These are phyloP conservation scores for Penaeus japonicus DNA, from an alignment of 1,140 invertebrate genomes.

Conservation along the genomic window DNA sequence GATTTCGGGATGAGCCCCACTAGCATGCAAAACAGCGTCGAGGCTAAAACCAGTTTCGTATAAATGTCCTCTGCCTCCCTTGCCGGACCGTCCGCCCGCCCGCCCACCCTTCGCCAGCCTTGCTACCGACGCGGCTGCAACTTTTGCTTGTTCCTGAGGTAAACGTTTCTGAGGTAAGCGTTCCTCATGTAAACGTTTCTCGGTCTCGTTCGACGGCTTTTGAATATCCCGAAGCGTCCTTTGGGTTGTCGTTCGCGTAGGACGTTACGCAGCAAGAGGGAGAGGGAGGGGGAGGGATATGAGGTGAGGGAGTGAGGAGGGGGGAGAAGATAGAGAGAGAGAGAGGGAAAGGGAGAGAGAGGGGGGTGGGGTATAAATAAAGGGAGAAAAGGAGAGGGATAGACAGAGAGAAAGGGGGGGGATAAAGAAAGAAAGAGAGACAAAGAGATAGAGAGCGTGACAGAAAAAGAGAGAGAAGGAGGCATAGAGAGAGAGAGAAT, in stretches of 20 bases:
- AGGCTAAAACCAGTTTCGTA: slow-evolving; percentile 13
- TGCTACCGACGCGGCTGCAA: too few species aligned
- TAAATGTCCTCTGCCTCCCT: not conserved
- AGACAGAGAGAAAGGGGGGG: not conserved
- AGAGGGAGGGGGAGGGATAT: not conserved
- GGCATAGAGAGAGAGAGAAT: not conserved
- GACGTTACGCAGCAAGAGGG: not conserved
- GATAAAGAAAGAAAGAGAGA: not conserved
- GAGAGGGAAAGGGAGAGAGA: not conserved
- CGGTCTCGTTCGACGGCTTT: too few species aligned
- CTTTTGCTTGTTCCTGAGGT: too few species aligned
- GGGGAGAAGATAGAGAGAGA: not conserved
- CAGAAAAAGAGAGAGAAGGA: not conserved
- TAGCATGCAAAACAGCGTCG: slow-evolving; percentile 4
- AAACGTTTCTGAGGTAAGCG: too few species aligned
- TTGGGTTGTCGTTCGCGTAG: too few species aligned
- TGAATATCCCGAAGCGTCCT: too few species aligned
- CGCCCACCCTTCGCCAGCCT: not conserved
- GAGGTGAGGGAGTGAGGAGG: not conserved
- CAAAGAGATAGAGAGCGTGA: not conserved
- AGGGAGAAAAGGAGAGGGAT: not conserved
- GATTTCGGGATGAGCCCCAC: not conserved
- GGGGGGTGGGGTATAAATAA: not conserved
- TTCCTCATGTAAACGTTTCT: too few species aligned
- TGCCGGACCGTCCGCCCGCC: not conserved